Base-by-base conservation (phyloP, 2,888 invertebrate genomes). In the Troides helena region DNA sequence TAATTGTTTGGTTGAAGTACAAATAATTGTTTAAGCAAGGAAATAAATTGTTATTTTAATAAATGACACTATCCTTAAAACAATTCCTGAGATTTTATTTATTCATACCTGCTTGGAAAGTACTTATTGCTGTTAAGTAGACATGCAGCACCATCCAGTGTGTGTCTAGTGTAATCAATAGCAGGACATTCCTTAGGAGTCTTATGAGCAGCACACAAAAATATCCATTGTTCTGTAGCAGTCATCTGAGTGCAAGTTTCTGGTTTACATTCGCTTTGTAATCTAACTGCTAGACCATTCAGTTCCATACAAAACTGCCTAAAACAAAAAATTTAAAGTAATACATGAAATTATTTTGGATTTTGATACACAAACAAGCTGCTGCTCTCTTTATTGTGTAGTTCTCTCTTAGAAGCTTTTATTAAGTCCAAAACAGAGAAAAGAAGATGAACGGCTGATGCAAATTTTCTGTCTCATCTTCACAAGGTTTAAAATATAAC, bases 191-290 rank as follows among this genome's bases (percentile, higher is more conserved):
- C 99, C 90, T 99, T 99, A 58, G 99, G 99, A 73, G 99, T 99
- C 94, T 99, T 99, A 88, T 99, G 99, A 59, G 99, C 99, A 71
- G 99, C 99, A 94, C 99, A 99, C 67, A 99, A 93, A 89, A 99
- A 99, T 89, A 99, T 99, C 99, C 99, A 99, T 84, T 99, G 99
- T 89, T 99, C 99, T 43, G 99, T 99, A 46, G 99, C 99, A 61
- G 99, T 99, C 99, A 99, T 99, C 92, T 99, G 99, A 72, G 97
- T 98, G 88, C 99, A 99, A 30, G 97, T 98, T 81, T 98, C 97
- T 57, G 99, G 99, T 83, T 98, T 97, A 87, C 99, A 99, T 88
- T 99, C 99, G 75, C 95, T 95, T 93, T 99, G 99, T 74, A 99
- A 93, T 82, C 97, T 95, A 0, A 99, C 99, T 63, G 99, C 99